phyloP scores from a whole-genome alignment of 2,797 vertebrate genomes.

The Peromyscus aztecus region DNA sequence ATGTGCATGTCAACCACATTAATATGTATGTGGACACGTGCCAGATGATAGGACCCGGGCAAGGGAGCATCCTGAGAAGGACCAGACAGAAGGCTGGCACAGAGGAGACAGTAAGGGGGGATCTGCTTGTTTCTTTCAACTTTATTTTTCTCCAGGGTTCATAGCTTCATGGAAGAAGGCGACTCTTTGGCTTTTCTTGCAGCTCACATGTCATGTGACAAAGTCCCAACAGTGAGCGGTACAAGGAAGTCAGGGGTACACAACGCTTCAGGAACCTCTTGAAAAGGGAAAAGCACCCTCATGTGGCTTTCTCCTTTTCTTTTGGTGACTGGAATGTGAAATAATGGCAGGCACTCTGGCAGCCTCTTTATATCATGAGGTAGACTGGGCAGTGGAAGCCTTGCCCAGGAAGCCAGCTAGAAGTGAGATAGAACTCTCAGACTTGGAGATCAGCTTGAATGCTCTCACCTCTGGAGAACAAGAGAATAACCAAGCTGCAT shows the following conservation, averaged over 20 bases:
- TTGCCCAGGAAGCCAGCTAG: not conserved
- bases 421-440: not conserved
- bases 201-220: not conserved
- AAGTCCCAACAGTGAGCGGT: not conserved
- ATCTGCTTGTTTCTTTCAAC: not conserved
- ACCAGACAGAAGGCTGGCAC: not conserved
- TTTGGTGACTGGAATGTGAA: not conserved
- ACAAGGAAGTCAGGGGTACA: not conserved
- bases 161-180: not conserved
- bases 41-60: too few species aligned
- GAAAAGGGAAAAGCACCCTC: not conserved
- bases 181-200: not conserved
- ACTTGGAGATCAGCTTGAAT: not conserved
- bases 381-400: not conserved
- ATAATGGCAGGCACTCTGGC: not conserved
- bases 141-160: not conserved
- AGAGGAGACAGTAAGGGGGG: not conserved
- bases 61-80: not conserved
- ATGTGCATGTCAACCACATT: too few species aligned
- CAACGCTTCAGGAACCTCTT: not conserved
- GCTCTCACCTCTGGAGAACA: not conserved
- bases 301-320: not conserved
- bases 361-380: not conserved
- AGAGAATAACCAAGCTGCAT: not conserved
- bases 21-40: fast-evolving